These are phyloP conservation scores for Rhynchonycteris naso DNA, from an alignment of 2,797 vertebrate genomes.

Conservation along the genomic window DNA sequence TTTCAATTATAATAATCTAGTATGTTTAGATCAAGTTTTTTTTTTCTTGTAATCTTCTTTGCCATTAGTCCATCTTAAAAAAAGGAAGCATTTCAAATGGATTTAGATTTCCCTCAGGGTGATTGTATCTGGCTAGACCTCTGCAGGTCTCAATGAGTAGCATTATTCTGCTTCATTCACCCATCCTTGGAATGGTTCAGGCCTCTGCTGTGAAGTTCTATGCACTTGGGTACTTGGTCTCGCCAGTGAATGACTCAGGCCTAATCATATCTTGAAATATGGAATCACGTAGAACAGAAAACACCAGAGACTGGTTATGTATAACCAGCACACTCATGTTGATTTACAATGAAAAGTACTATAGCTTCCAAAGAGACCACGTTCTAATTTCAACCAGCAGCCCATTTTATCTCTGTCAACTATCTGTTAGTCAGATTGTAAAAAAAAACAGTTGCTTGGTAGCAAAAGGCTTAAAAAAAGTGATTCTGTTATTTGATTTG, in stretches of 20 bases:
- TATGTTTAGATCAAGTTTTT: slow-evolving; percentile 10
- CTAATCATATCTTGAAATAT: background rate
- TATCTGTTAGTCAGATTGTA: background rate
- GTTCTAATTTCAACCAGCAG: background rate
- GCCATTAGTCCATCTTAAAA: background rate
- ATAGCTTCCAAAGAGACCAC: background rate
- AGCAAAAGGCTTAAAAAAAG: background rate
- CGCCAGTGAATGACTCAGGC: background rate
- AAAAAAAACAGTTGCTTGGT: background rate
- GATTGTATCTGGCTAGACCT: background rate
- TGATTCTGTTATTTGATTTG: background rate
- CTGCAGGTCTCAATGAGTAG: background rate
- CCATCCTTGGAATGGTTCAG: background rate
- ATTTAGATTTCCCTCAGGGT: background rate
- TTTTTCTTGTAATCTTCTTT: background rate
- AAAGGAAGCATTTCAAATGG: background rate
- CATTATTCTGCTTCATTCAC: background rate
- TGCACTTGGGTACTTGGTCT: background rate
- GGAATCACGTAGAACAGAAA: background rate
- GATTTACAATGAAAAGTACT: background rate
- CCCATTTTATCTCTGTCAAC: background rate
- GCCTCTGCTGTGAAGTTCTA: background rate
- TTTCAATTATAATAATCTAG: background rate
- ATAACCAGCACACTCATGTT: background rate
- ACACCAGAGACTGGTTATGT: background rate